Evolutionary conservation across 2,888 invertebrate species (phyloP).

Genomic region (Drosophila acutilabella): DNA sequence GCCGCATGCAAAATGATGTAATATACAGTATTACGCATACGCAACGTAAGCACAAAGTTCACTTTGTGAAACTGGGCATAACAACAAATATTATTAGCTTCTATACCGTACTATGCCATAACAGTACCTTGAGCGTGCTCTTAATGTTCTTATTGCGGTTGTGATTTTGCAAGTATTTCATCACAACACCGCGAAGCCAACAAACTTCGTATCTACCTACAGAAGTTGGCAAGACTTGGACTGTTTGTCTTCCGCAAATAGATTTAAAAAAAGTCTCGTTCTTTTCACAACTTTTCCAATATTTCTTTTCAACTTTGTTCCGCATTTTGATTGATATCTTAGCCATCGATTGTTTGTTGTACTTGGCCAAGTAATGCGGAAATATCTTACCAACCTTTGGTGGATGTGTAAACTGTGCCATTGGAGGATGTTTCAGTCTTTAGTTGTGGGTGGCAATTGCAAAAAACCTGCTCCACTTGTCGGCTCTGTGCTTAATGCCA

Average conservation of each 20-base stretch:
- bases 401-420: conserved; percentile 62
- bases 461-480: conserved; percentile 57
- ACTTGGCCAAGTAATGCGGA: conserved; percentile 52
- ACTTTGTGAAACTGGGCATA: conserved; percentile 26
- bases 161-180: conserved; percentile 35
- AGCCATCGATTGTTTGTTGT: conserved; percentile 34
- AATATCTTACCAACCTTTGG: conserved; percentile 41
- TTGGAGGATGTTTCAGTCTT: conserved; percentile 4
- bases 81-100: conserved; percentile 5
- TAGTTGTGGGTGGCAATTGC: conserved; percentile 32
- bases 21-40: conserved; percentile 47
- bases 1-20: conserved; percentile 23
- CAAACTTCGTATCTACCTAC: conserved; percentile 25
- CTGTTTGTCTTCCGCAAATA: conserved; percentile 64
- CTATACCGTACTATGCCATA: conserved; percentile 19
- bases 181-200: not conserved
- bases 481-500: conserved; percentile 50
- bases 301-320: conserved; percentile 27
- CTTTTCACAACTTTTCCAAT: conserved; percentile 35
- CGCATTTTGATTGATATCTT: conserved; percentile 38
- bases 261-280: conserved; percentile 42
- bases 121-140: conserved; percentile 31
- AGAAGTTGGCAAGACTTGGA: conserved; percentile 10
- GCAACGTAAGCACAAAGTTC: conserved; percentile 43
- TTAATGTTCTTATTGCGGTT: conserved; percentile 46